Evolutionary conservation across 2,888 invertebrate species (phyloP), one percentile per base, ranked within the genome.

Genomic region (Norana najaformis): DNA sequence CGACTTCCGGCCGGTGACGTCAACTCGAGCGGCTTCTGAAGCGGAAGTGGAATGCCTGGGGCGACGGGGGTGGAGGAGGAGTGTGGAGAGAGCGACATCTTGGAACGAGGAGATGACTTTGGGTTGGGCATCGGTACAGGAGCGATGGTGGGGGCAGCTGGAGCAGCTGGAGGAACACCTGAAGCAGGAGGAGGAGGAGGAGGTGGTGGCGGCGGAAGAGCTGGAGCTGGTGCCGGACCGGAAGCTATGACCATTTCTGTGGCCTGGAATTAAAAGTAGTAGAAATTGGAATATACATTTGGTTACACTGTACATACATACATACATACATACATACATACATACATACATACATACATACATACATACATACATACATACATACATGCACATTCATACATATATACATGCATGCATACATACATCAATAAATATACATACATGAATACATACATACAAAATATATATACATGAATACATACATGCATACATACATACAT

Each of bases 11-110:
- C 6, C 85, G 34, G 85, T 37, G 85, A 5, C 13, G 85, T 85
- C 85, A 85, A 35, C 85, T 85, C 85, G 36, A 85, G 85, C 20
- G 85, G 85, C 36, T 85, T 85, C 18, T 35, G 85, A 85, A 37
- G 85, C 35, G 85, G 85, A 85, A 37, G 85, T 36, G 85, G 85
- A 36, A 85, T 36, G 85, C 85, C 85, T 18, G 85, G 36, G 35
- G 85, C 92, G 23, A 93, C 93, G 92, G 94, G 94, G 34, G 93
- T 93, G 92, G 94, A 94, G 35, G 92, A 92, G 41, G 94, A 88
- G 41, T 93, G 93, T 20, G 90, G 88, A 23, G 91, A 34, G 30
- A 37, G 82, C 35, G 34, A 34, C 89, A 82, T 37, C 36, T 85
- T 85, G 36, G 85, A 85, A 85, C 85, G 85, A 18, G 37, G 88